Conservation (phyloP, 2,888 invertebrate species). For the Subacronicta megacephala region DNA sequence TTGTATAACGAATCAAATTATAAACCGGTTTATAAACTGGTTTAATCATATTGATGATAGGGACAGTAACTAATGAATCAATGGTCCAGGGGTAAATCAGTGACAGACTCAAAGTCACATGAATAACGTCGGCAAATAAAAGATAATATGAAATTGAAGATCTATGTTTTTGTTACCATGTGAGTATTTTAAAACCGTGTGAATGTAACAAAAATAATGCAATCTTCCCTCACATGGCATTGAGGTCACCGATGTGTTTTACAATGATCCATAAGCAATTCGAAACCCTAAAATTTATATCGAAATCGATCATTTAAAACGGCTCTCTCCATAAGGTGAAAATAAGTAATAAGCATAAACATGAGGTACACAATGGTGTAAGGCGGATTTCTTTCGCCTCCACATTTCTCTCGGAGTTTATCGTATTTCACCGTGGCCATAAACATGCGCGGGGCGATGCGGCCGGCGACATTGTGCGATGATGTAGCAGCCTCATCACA, state of each 20-base stretch:
- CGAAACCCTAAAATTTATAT: slow-evolving; percentile 68
- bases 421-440: slow-evolving; percentile 85
- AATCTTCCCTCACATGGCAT: slow-evolving; percentile 41
- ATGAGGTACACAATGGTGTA: slow-evolving; percentile 82
- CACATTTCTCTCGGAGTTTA: slow-evolving; percentile 84
- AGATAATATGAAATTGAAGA: no score
- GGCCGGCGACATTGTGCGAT: slow-evolving; percentile 87
- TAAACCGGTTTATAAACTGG: slow-evolving; percentile 74
- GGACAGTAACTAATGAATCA: slow-evolving; percentile 69
- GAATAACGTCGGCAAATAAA: slow-evolving; percentile 48
- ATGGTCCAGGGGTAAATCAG: slow-evolving; percentile 61
- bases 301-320: slow-evolving; percentile 75
- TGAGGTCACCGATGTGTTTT: slow-evolving; percentile 49
- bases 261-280: slow-evolving; percentile 64
- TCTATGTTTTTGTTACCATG: slow-evolving; percentile 44
- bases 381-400: slow-evolving; percentile 86
- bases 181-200: slow-evolving; percentile 52
- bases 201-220: slow-evolving; percentile 51
- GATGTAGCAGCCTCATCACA: slow-evolving; percentile 89
- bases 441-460: slow-evolving; percentile 81
- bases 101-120: slow-evolving; percentile 56
- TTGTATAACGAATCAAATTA: slow-evolving; percentile 66
- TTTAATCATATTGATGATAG: slow-evolving; percentile 73
- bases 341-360: slow-evolving; percentile 88
- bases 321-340: slow-evolving; percentile 80